Conservation (phyloP, 2,113 vertebrate genomes). For the Sinocyclocheilus maitianheensis region DNA sequence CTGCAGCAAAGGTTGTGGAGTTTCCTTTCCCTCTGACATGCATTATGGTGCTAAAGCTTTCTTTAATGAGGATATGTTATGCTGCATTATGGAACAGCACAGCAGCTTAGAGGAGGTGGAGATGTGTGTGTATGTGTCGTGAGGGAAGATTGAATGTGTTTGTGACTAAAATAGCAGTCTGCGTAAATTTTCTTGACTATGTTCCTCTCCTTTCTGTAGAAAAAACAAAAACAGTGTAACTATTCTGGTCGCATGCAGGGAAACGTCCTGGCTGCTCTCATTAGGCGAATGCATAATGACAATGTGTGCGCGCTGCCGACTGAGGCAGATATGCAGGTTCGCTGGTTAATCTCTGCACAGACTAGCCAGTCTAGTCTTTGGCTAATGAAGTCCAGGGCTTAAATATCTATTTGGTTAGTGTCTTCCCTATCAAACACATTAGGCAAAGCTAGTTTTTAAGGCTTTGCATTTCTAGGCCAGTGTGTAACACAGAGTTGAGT, state of each 20-base stretch:
- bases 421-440: conserved; percentile 28
- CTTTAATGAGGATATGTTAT: conserved; percentile 18
- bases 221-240: neutral
- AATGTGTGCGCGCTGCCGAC: neutral
- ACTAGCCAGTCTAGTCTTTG: conserved; percentile 29
- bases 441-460: neutral
- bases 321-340: conserved; percentile 29
- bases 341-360: conserved; percentile 28
- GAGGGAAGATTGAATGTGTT: neutral
- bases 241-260: neutral
- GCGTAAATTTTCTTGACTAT: conserved; percentile 4
- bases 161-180: conserved; percentile 27
- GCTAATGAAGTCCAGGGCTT: conserved; percentile 36
- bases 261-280: conserved; percentile 4
- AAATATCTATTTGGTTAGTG: neutral
- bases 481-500: neutral
- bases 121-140: neutral
- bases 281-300: conserved; percentile 15
- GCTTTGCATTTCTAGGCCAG: conserved; percentile 32
- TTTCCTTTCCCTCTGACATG: conserved; percentile 17
- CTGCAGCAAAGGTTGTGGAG: neutral
- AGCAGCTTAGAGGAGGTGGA: neutral
- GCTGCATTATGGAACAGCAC: conserved; percentile 17
- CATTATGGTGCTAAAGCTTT: neutral
- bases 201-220: neutral